A percentile compares a stretch with the other conserved stretches of the same genome.
Conservation (phyloP, 2,797 vertebrate species). For the Pantherophis alleghaniensis region DNA sequence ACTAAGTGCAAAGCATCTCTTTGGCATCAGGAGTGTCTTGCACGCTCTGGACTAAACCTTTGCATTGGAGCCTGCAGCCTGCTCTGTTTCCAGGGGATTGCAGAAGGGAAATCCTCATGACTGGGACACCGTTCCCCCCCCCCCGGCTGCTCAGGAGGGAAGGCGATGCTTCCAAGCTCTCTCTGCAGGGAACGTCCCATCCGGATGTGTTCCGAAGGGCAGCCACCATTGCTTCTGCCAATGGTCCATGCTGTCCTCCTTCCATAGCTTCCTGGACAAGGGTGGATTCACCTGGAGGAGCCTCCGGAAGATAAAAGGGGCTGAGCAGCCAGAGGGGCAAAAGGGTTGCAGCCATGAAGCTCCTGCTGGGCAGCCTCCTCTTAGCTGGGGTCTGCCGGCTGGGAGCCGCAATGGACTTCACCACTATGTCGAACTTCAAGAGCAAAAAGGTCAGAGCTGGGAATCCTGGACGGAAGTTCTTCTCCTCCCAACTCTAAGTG, state of each 20-base stretch:
- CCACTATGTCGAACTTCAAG: fast-evolving
- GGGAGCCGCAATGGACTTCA: fast-evolving
- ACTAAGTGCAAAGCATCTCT: not conserved
- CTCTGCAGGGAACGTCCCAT: not conserved
- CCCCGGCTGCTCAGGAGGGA: not conserved
- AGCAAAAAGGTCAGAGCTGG: fast-evolving
- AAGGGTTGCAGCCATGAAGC: not conserved
- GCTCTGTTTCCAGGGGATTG: too few species aligned
- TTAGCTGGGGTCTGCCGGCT: not conserved
- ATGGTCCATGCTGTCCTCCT: fast-evolving
- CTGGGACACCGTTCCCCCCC: not conserved
- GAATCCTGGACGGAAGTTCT: too few species aligned
- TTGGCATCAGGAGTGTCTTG: too few species aligned
- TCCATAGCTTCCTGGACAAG: not conserved
- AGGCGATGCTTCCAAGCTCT: not conserved
- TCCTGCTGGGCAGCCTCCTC: too few species aligned
- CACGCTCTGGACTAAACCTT: not conserved
- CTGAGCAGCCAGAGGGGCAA: not conserved
- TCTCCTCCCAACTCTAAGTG: too few species aligned
- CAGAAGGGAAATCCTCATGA: not conserved
- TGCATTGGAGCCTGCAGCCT: too few species aligned
- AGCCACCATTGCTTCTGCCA: not conserved
- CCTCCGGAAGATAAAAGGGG: not conserved
- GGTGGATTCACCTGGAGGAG: not conserved
- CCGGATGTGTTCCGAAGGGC: not conserved